These are phyloP conservation scores for Crossocerus cetratus DNA, from an alignment of 2,888 invertebrate species.

Conservation along the genomic window DNA sequence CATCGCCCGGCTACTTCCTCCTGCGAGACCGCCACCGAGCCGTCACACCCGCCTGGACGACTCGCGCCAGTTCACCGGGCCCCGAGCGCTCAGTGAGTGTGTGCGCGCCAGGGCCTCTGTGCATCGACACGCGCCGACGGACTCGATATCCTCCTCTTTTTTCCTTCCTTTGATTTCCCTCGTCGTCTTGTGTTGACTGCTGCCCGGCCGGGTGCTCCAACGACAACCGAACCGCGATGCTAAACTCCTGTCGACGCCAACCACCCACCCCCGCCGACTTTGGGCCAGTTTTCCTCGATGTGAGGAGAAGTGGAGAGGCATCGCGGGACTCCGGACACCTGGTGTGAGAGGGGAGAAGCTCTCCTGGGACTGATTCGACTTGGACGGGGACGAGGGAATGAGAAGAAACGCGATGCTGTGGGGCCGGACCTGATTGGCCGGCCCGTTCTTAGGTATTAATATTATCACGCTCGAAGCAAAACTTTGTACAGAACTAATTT, in stretches of 20 bases:
- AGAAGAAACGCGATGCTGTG: conserved; percentile 65
- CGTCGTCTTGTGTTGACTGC: background rate
- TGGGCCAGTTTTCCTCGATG: no score
- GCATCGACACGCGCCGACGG: no score
- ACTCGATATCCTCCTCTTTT: background rate
- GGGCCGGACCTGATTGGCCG: conserved; percentile 51
- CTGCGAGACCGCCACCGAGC: background rate
- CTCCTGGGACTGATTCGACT: no score
- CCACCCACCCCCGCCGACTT: no score
- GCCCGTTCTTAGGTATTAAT: conserved; percentile 70
- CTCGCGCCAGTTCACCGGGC: no score
- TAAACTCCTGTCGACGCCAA: no score
- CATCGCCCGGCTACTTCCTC: conserved; percentile 30
- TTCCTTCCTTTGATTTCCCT: conserved; percentile 1
- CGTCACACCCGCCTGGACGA: background rate
- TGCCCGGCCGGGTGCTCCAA: background rate
- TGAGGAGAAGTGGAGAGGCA: no score
- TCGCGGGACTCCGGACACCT: conserved; percentile 2
- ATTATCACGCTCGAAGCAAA: conserved; percentile 70
- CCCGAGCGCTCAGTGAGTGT: no score
- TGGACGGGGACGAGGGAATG: conserved; percentile 10
- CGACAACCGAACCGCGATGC: no score
- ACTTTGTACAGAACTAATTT: conserved; percentile 77
- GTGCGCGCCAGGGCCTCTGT: no score
- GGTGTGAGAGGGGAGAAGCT: background rate